phyloP scores from a whole-genome alignment of 2,888 invertebrate genomes.

The Digitonthophagus gazella region DNA sequence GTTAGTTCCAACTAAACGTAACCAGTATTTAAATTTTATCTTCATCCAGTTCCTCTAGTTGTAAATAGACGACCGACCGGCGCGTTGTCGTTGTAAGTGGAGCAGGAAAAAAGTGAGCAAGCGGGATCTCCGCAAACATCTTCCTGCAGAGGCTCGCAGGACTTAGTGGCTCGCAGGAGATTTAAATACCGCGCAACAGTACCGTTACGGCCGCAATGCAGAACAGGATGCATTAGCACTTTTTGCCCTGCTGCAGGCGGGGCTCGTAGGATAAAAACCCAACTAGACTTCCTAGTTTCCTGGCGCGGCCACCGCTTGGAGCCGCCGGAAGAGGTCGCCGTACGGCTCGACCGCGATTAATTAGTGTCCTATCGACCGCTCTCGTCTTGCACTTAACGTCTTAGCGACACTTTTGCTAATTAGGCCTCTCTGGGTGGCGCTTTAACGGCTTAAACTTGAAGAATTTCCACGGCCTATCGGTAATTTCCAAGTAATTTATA shows the following conservation, averaged over 20 bases:
- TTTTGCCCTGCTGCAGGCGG: not conserved
- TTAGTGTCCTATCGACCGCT: not conserved
- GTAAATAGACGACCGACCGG: not conserved
- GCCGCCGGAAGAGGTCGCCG: not conserved
- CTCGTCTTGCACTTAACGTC: not conserved
- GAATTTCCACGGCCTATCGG: no score
- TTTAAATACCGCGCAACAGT: not conserved
- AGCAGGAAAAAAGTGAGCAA: not conserved
- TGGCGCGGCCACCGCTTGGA: not conserved
- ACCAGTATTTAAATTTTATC: not conserved
- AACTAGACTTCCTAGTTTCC: not conserved
- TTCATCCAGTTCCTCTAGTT: not conserved
- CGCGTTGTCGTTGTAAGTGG: slow-evolving; percentile 7
- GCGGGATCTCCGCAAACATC: not conserved
- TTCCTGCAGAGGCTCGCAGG: not conserved
- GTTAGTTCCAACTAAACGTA: not conserved
- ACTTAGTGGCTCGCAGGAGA: not conserved
- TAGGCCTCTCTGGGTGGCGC: not conserved
- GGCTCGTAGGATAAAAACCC: not conserved
- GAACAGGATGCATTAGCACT: slow-evolving; percentile 10
- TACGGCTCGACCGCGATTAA: not conserved
- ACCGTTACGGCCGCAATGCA: slow-evolving; percentile 14
- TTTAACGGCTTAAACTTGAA: not conserved
- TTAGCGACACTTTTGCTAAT: not conserved
- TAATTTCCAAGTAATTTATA: no score